Base-by-base conservation (phyloP, 2,113 vertebrate species). In the Perccottus glenii region DNA sequence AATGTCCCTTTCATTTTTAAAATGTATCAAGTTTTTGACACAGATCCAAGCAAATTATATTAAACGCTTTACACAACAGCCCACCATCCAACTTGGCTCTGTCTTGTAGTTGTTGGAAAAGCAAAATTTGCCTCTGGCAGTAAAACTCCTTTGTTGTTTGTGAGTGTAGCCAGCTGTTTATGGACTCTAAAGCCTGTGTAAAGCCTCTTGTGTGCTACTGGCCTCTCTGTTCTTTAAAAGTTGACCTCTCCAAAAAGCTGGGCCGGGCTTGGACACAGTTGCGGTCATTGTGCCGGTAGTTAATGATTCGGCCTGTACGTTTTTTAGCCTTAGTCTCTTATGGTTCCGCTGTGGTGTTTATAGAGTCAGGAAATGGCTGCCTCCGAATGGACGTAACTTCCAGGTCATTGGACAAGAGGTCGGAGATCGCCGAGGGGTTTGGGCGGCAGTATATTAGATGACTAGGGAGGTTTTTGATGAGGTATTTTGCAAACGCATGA, bases 371-470 rank as follows among this genome's bases (percentile, higher is more conserved):
- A 91, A 91, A 89, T 76, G 79, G 81, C 60, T 67, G 59, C 75
- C 70, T 46, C 12, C 84, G 72, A 89, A 88, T 86, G 85, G 79
- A 87, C 64, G 73, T 88, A 88, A 85, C 88, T 92, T 92, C 88
- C 87, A 91, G 90, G 87, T 91, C 91, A 91, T 38, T 80, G 80
- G 83, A 73, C 67, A 52, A 36, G 56, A 78, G 85, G 78, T 87
- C 64, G 82, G 48, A 81, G 89, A 86, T 90, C 84, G 77, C 12
- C 38, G 19, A 61, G 64, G 77, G 87, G 88, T 77, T 80, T 60
- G 58, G 60, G 42, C 60, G 43, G 64, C 71, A 71, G 61, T 87
- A 88, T 90, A 89, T 78, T 36, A 36, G 81, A 82, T 72, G 73
- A 85, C 52, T 32, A 11, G 49, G 63, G 44, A 74, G 64, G 42